These are phyloP conservation scores for Acromyrmex echinatior DNA, from an alignment of 1,140 invertebrate genomes.

Conservation along the genomic window DNA sequence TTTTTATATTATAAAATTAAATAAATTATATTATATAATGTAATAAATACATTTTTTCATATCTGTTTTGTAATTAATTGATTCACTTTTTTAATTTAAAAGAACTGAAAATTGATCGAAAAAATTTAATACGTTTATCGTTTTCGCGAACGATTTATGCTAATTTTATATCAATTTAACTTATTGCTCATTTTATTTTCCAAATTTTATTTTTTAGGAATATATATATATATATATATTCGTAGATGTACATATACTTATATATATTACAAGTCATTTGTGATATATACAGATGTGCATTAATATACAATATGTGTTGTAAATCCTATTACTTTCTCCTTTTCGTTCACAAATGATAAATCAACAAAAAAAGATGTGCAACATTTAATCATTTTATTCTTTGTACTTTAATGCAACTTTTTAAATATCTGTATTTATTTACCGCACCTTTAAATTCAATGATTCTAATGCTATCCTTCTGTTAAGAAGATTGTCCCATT, in stretches of 20 bases:
- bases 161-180: background rate
- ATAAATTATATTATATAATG: background rate
- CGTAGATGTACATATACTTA: background rate
- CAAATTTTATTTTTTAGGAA: background rate
- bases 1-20: constrained; percentile 10
- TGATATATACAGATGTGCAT: background rate
- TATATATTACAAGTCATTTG: background rate
- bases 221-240: background rate
- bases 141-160: background rate
- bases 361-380: background rate
- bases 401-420: background rate
- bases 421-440: background rate
- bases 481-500: constrained; percentile 22
- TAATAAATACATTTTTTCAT: background rate
- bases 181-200: background rate
- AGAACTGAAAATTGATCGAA: background rate
- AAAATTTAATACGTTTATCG: background rate
- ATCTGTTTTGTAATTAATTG: background rate
- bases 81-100: constrained; percentile 2
- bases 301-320: background rate
- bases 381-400: background rate
- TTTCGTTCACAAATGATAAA: background rate
- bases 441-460: constrained; percentile 1
- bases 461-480: constrained; percentile 8
- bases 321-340: background rate